Evolutionary conservation across 2,113 vertebrate species (phyloP), one percentile per base, ranked within the genome.

Genomic region (Clinocottus analis): DNA sequence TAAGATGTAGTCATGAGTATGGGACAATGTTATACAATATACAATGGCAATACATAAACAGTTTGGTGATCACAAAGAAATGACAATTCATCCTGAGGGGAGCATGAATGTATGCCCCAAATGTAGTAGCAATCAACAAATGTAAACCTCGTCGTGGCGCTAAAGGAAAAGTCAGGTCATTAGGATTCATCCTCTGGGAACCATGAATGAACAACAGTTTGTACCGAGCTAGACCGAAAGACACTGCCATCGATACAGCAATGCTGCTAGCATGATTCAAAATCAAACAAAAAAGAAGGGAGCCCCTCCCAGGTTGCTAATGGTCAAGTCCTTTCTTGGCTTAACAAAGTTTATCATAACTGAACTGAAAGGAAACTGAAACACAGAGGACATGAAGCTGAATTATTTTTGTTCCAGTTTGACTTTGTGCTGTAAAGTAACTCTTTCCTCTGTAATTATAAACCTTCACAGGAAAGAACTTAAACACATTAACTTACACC

Each of bases 401-500:
- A 51, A 60, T 76, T 59, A 55, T 45, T 72, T 13, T 21, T 2
- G 17, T 62, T 68, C 41, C 8, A 78, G 33, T 31, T 49, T 2
- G 45, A 45, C 27, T 76, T 80, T 19, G 3, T 1, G 12, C 17
- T 33, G 11, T 45, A 60, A 69, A 59, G 41, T 33, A 56, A 81
- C 75, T 78, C 29, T 75, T 73, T 79, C 65, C 60, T 53, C 14
- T 60, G 31, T 17, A 73, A 67, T 51, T 77, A 51, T 12, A 16
- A 76, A 72, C 16, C 5, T 56, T 61, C 69, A 58, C 43, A 72
- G 27, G 68, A n/a, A 62, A 61, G 70, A 56, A 82, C 21, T 74
- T 41, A 67, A 85, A 29, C 67, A 80, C 61, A 56, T 31, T 33
- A 33, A 67, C 23, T 31, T 31, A 29, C 27, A 68, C 31, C 64